Evolutionary conservation across 2,888 invertebrate species (phyloP).

Genomic region (Andrena dorsata): DNA sequence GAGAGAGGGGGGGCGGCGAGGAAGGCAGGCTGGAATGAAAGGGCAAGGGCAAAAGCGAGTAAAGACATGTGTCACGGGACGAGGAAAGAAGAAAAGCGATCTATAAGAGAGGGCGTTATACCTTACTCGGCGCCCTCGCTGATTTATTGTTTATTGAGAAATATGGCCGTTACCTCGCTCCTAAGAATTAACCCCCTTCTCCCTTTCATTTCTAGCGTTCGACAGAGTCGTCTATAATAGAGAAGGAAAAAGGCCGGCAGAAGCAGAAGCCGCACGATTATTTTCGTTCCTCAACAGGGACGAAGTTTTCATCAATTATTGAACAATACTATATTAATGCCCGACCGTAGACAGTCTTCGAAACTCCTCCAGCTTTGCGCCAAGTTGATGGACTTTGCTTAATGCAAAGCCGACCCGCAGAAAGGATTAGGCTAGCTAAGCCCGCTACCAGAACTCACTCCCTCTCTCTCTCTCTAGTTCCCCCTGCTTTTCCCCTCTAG

Average conservation of each 20-base stretch:
- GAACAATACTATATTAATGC: slow-evolving; percentile 41
- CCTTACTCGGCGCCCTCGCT: slow-evolving; percentile 76
- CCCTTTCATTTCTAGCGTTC: slow-evolving; percentile 56
- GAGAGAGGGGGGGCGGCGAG: slow-evolving; percentile 25
- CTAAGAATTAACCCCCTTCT: slow-evolving; percentile 80
- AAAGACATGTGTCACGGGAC: slow-evolving; percentile 66
- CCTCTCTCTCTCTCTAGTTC: slow-evolving; percentile 20
- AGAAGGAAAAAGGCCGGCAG: not conserved
- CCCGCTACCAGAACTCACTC: slow-evolving; percentile 64
- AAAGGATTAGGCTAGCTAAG: slow-evolving; percentile 81
- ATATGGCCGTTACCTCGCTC: slow-evolving; percentile 80
- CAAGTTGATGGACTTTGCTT: slow-evolving; percentile 71
- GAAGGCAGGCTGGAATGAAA: slow-evolving; percentile 40
- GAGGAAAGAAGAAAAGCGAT: slow-evolving; percentile 68
- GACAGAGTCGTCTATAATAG: slow-evolving; percentile 20
- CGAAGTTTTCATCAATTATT: slow-evolving; percentile 24
- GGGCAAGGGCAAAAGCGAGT: slow-evolving; percentile 52
- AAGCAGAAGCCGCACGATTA: not conserved
- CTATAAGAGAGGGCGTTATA: slow-evolving; percentile 74
- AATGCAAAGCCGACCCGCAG: slow-evolving; percentile 75
- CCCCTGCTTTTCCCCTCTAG: slow-evolving; percentile 38
- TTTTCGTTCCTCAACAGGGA: not conserved
- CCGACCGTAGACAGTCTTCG: slow-evolving; percentile 42
- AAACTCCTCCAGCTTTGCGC: slow-evolving; percentile 49
- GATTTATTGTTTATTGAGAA: slow-evolving; percentile 85